Evolutionary conservation across 2,797 vertebrate species (phyloP), one percentile per base, ranked within the genome.

Genomic region (Neoniphon sammara): DNA sequence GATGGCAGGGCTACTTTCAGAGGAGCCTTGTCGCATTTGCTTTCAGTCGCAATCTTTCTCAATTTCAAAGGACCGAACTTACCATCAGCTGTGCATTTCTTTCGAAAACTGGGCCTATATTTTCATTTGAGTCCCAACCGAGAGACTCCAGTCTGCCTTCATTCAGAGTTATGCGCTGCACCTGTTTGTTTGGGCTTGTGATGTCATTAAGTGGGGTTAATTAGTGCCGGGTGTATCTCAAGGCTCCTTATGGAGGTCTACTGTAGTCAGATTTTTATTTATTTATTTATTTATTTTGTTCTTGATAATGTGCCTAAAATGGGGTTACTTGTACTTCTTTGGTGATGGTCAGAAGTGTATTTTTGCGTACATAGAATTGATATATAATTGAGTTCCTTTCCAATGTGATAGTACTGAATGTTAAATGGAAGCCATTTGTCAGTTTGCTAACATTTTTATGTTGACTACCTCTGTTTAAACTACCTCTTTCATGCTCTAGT

Each of bases 21-120:
- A 75, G 71, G 46, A 87, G 84, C 47, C 81, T 75, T 86, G 84
- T 92, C 85, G 86, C 86, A 36, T 90, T 85, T 86, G 66, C 80
- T 87, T 80, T 81, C 50, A 4, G 14, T 70, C 39, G 36, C 65
- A 83, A 85, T 88, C 80, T 70, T 80, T 91, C 82, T 83, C 70
- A 47, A 68, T 89, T 79, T 86, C 56, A 59, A 73, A 78, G 64
- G 77, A 60, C 20, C 31, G 27, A 70, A 68, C 68, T 81, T 66
- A 65, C 66, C 65, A 50, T 46, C 2, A 14, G 67, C 20, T 81
- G 70, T 77, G 77, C 46, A 66, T 82, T 83, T 82, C 34, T 58
- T 23, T 1, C 44, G 15, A 36, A 10, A 49, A 49, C 21, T 10
- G 46, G 55, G 74, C 36, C 76, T 46, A 67, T 60, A 10, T 80